These are phyloP conservation scores for Furcula furcula DNA, from an alignment of 2,888 invertebrate species.

Conservation along the genomic window DNA sequence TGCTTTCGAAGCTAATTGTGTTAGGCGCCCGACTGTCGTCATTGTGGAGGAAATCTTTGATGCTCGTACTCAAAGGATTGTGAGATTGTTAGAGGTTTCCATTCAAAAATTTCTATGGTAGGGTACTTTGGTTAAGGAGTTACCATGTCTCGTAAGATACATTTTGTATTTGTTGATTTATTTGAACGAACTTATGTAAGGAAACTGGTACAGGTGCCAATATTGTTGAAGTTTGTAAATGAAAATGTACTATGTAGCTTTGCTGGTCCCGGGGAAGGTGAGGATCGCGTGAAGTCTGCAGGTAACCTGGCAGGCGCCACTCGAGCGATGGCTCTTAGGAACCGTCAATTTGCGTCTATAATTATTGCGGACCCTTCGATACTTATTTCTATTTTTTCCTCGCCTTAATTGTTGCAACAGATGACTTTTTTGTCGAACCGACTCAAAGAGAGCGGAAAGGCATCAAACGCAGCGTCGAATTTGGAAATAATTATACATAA, in stretches of 20 bases:
- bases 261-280: slow-evolving; percentile 37
- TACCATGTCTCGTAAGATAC: neutral
- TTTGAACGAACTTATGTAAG: too few species aligned
- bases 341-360: slow-evolving; percentile 80
- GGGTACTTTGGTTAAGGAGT: slow-evolving; percentile 12
- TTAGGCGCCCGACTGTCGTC: slow-evolving; percentile 51
- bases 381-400: slow-evolving; percentile 80
- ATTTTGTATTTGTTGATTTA: neutral
- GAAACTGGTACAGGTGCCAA: too few species aligned
- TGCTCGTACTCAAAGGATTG: slow-evolving; percentile 38
- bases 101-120: slow-evolving; percentile 39
- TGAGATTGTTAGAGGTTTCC: slow-evolving; percentile 37
- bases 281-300: slow-evolving; percentile 63
- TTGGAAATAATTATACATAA: slow-evolving; percentile 83
- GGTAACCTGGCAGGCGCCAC: slow-evolving; percentile 74
- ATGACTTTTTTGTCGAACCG: slow-evolving; percentile 81
- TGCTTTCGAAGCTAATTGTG: slow-evolving; percentile 62
- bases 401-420: slow-evolving; percentile 80
- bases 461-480: slow-evolving; percentile 81
- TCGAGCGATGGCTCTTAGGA: slow-evolving; percentile 67
- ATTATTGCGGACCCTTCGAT: slow-evolving; percentile 82
- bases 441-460: slow-evolving; percentile 82
- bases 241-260: too few species aligned
- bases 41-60: slow-evolving; percentile 42
- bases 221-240: too few species aligned